phyloP scores from a whole-genome alignment of 2,797 vertebrate genomes.

The Uromys caudimaculatus region DNA sequence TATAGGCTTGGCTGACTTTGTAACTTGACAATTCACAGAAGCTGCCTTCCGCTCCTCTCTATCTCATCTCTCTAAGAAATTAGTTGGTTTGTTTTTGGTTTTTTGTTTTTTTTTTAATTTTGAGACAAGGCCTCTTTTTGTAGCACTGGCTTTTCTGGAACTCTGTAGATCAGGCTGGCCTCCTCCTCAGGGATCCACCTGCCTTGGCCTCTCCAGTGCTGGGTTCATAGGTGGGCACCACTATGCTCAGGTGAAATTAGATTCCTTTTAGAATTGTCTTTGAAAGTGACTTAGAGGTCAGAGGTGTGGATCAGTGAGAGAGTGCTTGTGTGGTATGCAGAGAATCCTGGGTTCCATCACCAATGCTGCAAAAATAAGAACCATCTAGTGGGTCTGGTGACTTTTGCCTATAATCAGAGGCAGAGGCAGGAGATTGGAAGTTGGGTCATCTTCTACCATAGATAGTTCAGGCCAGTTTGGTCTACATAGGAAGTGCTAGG shows the following conservation, averaged over 20 bases:
- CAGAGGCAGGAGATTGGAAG: not conserved
- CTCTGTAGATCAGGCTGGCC: not conserved
- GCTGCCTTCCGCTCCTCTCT: slow-evolving; percentile 25
- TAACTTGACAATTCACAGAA: slow-evolving; percentile 12
- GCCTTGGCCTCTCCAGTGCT: not conserved
- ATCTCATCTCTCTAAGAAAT: slow-evolving; percentile 27
- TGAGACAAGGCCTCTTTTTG: not conserved
- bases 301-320: not conserved
- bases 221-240: not conserved
- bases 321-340: not conserved
- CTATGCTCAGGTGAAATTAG: not conserved
- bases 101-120: not conserved
- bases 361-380: not conserved
- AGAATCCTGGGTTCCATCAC: not conserved
- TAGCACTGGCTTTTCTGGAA: not conserved
- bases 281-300: not conserved
- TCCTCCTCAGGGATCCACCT: not conserved
- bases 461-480: not conserved
- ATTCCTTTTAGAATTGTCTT: slow-evolving; percentile 1
- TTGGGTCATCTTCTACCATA: not conserved
- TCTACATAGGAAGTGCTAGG: not conserved
- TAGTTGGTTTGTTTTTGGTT: too few relatives aligned
- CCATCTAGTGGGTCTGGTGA: not conserved
- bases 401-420: not conserved
- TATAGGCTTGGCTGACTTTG: slow-evolving; percentile 11